phyloP scores from a whole-genome alignment of 2,113 vertebrate species.

The Otolemur garnettii region DNA sequence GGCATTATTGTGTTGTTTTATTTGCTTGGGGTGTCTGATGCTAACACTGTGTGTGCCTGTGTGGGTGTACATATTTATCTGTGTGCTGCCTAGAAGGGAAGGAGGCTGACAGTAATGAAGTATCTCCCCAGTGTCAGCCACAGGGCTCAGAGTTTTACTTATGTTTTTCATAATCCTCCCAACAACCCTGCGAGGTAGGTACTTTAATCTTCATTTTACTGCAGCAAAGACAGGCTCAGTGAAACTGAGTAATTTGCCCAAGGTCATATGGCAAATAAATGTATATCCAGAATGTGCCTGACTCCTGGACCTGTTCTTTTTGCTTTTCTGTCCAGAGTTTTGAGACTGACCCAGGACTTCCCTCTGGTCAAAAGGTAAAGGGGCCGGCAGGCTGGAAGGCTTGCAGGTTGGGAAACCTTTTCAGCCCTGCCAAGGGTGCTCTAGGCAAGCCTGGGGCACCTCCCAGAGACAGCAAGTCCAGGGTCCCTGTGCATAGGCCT shows the following conservation, averaged over 20 bases:
- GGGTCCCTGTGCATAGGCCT: not conserved
- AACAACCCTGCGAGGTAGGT: slow-evolving; percentile 40
- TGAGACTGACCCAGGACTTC: not conserved
- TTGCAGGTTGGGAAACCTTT: not conserved
- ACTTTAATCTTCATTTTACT: slow-evolving; percentile 72
- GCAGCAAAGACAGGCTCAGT: slow-evolving; percentile 46
- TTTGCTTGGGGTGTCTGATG: not conserved
- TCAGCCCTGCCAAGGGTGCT: not conserved
- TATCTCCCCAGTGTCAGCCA: slow-evolving; percentile 65
- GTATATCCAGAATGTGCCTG: not conserved
- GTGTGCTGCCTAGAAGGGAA: slow-evolving; percentile 47
- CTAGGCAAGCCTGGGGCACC: not conserved
- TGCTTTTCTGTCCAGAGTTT: slow-evolving; percentile 12
- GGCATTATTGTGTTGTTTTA: slow-evolving; percentile 47
- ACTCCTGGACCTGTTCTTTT: not conserved
- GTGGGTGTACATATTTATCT: slow-evolving; percentile 49
- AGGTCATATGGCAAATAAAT: slow-evolving; percentile 62
- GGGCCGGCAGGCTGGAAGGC: not conserved
- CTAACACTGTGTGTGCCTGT: not conserved
- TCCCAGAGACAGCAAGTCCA: not conserved
- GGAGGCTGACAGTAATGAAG: slow-evolving; percentile 33
- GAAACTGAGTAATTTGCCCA: slow-evolving; percentile 64
- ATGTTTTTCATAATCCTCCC: slow-evolving; percentile 71
- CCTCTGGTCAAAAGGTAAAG: not conserved
- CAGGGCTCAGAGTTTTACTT: slow-evolving; percentile 69